Base-by-base conservation (phyloP, 35 echinoderm and acorn worm species). In the Holothuria glaberrima region DNA sequence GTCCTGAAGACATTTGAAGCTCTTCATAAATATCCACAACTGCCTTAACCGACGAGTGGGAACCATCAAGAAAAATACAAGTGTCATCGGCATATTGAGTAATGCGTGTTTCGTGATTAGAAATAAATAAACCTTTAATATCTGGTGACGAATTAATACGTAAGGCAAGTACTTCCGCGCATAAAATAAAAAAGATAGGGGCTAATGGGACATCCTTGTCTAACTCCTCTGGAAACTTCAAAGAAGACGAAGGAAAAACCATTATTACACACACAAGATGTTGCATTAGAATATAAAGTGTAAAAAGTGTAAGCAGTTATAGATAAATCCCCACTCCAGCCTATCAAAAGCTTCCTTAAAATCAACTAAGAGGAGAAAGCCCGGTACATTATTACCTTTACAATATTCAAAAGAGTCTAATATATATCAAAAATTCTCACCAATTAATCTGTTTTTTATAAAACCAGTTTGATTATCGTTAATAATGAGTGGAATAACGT, bases 31-130 rank as follows among this genome's bases (percentile, higher is more conserved):
- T 80, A 30, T 59, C 29, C 3, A 80, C 33, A 66, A 32, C n/a
- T 1, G 88, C 58, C 19, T 65, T 63, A 3, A 61, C 17, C 5
- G 10, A 32, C 12, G 12, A 22, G 62, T 62, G 16, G 24, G 48
- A 52, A 1, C 88, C 88, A 46, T 68, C 75, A 12, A 80, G 48
- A 45, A 80, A n/a, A 52, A 89, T 25, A 20, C 33, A 50, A 59
- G 86, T 89, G 33, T 71, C 68, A 34, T 89, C 86, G 24, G 86
- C 68, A 73, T 68, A 68, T 20, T 68, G 64, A 68, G 22, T 32
- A n/a, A 68, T 68, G 1, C 30, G 64, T 68, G 64, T 68, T 12
- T 68, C n/a, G 64, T 26, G 64, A 21, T 24, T 0, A 19, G 22
- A n/a, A 12, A 68, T 68, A 0, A 24, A 12, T 68, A 21, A 68